These are phyloP conservation scores for Spea multiplicata DNA, from an alignment of 2,113 vertebrate species.

Conservation along the genomic window DNA sequence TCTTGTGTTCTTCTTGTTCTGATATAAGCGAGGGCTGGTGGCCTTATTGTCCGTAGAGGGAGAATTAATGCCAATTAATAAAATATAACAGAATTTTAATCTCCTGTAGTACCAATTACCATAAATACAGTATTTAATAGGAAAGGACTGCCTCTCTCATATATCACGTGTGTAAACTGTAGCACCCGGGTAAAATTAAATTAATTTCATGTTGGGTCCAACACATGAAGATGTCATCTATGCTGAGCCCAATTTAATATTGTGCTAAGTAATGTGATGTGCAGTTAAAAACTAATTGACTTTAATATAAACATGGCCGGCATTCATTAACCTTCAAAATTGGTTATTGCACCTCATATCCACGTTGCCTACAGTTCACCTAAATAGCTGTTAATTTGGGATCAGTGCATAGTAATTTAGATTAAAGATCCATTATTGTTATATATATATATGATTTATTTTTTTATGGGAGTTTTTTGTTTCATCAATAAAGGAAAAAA, in stretches of 20 bases:
- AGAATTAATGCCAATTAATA: no score
- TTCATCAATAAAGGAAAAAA: no score
- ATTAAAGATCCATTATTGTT: not conserved
- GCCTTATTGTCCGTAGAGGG: no score
- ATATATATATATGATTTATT: no score
- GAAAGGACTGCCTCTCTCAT: not conserved
- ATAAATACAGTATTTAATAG: not conserved
- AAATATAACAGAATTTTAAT: no score
- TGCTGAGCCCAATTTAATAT: not conserved
- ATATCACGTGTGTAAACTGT: not conserved
- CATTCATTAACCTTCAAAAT: slow-evolving; percentile 6
- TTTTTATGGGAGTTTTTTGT: no score
- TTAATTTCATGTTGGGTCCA: slow-evolving; percentile 1
- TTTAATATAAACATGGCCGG: not conserved
- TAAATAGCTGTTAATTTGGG: not conserved
- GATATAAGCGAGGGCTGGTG: no score
- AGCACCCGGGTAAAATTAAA: not conserved
- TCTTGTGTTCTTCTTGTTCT: no score
- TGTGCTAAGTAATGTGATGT: not conserved
- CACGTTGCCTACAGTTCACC: slow-evolving; percentile 49
- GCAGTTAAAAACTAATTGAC: not conserved
- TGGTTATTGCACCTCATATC: slow-evolving; percentile 11
- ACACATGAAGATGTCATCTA: not conserved
- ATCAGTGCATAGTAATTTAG: not conserved
- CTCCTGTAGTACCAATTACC: no score